phyloP scores from a whole-genome alignment of 2,797 vertebrate species.

The Hapalemur alaotrensis region DNA sequence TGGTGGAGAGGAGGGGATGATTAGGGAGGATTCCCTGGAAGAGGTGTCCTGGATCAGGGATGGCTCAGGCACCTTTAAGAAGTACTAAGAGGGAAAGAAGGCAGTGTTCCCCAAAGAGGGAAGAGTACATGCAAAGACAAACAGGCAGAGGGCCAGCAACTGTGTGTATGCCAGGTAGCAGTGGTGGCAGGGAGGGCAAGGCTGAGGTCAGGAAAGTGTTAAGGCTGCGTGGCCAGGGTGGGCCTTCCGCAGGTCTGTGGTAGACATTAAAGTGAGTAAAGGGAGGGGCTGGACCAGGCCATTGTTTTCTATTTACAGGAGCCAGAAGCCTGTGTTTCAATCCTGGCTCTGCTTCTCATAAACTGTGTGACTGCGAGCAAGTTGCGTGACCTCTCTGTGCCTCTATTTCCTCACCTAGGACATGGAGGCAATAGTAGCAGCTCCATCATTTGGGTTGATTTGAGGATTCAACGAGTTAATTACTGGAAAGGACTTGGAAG shows the following conservation, averaged over 20 bases:
- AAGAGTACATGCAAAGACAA: neutral
- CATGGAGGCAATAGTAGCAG: neutral
- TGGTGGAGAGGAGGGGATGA: neutral
- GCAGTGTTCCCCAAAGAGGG: neutral
- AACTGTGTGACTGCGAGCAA: neutral
- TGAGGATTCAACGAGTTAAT: neutral
- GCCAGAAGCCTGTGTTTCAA: neutral
- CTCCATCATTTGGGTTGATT: neutral
- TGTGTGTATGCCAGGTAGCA: too few relatives aligned
- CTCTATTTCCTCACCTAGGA: neutral
- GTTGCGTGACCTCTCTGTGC: neutral
- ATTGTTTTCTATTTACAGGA: neutral
- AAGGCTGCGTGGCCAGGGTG: neutral
- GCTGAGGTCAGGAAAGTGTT: neutral
- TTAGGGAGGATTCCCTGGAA: neutral
- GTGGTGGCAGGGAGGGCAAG: fast-evolving
- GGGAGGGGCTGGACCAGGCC: neutral
- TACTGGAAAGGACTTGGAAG: neutral
- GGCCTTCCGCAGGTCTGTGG: neutral
- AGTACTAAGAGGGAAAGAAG: neutral
- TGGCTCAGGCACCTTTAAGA: neutral
- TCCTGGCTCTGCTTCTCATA: neutral
- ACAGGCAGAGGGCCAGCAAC: neutral
- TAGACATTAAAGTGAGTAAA: neutral
- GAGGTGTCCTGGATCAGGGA: neutral